These are phyloP conservation scores for Candidula unifasciata DNA, from an alignment of 2,888 invertebrate species.

Conservation along the genomic window DNA sequence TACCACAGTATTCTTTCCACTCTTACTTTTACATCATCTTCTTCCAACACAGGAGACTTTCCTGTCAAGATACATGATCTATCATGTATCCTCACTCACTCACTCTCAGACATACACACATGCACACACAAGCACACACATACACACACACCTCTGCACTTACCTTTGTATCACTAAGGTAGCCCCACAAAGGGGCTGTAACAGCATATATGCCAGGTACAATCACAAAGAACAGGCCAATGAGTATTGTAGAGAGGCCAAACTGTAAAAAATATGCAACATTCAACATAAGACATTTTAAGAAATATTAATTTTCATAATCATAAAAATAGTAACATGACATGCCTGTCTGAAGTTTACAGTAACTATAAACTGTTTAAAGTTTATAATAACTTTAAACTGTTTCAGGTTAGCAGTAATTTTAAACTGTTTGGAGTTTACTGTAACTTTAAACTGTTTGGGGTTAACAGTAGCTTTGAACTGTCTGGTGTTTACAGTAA, in stretches of 20 bases:
- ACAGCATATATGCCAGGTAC: constrained; percentile 64
- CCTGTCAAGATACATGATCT: too few species aligned
- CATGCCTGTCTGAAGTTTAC: background rate
- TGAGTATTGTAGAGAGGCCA: constrained; percentile 58
- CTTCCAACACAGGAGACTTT: background rate
- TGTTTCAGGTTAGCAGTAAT: too few species aligned
- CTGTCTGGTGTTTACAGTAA: too few species aligned
- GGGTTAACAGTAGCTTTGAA: too few species aligned
- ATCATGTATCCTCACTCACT: background rate
- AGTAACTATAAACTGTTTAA: background rate
- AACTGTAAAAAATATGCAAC: constrained; percentile 57
- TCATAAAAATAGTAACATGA: background rate
- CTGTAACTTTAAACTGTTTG: too few species aligned
- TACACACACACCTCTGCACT: constrained; percentile 7
- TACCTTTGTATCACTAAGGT: constrained; percentile 65
- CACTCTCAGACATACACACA: background rate
- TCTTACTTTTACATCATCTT: too few species aligned
- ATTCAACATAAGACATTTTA: background rate
- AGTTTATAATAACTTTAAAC: too few species aligned
- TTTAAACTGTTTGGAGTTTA: too few species aligned
- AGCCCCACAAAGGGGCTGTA: constrained; percentile 67
- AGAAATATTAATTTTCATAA: background rate
- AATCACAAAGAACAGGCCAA: constrained; percentile 69
- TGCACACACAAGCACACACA: background rate
- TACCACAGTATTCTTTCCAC: too few species aligned